A percentile compares a stretch with the other conserved stretches of the same genome.
Evolutionary conservation across 2,797 vertebrate genomes (phyloP).

Genomic region (Pseudomugil tenellus): DNA sequence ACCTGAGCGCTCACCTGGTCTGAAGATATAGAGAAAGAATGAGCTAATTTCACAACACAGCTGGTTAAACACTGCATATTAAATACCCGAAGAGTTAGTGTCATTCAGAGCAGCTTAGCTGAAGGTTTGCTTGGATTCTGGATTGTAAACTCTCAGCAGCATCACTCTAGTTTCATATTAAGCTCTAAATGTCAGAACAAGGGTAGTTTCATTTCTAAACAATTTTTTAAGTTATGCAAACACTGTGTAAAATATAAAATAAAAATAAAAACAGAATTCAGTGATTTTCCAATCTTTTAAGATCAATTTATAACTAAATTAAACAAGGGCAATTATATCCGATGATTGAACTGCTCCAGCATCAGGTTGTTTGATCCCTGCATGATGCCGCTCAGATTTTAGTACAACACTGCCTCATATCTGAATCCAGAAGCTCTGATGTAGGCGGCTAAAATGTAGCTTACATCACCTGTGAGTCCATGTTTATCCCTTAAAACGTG

Average conservation of each 20-base stretch:
- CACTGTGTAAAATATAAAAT: not conserved
- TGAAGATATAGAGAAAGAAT: slow-evolving; percentile 55
- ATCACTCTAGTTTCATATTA: not conserved
- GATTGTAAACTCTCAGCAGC: not conserved
- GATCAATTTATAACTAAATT: no score
- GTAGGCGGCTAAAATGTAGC: slow-evolving; percentile 50
- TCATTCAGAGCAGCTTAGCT: slow-evolving; percentile 16
- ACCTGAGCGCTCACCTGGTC: slow-evolving; percentile 92
- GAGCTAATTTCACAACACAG: not conserved
- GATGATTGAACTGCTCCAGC: not conserved
- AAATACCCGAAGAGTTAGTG: slow-evolving; percentile 1
- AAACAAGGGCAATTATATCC: not conserved
- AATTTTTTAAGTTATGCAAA: not conserved
- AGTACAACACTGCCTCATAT: slow-evolving; percentile 16
- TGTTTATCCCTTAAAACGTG: slow-evolving; percentile 24
- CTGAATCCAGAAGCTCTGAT: slow-evolving; percentile 38
- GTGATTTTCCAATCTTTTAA: not conserved
- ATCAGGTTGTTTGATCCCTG: not conserved
- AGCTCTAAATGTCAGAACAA: not conserved
- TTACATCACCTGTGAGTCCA: slow-evolving; percentile 44
- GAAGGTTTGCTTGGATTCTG: not conserved
- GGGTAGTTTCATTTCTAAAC: not conserved
- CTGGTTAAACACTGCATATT: slow-evolving; percentile 2
- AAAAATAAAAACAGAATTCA: not conserved
- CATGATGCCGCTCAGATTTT: slow-evolving; percentile 4